Conservation (phyloP, 2,797 vertebrate genomes). For the Phaenicophaeus curvirostris region DNA sequence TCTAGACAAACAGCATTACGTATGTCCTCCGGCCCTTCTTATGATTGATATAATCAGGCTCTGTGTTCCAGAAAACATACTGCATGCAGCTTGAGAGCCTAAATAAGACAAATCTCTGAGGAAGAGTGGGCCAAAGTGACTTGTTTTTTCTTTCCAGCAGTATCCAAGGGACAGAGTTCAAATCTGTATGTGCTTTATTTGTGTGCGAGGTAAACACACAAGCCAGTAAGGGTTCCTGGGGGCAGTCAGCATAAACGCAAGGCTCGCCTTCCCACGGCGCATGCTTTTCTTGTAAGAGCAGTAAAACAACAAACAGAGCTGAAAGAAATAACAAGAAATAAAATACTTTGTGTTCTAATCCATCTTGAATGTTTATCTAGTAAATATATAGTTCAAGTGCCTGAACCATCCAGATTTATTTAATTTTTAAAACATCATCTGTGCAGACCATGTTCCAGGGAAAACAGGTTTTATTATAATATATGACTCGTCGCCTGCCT, state of each 20-base stretch:
- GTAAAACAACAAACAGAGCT: slow-evolving; percentile 54
- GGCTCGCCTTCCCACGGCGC: slow-evolving; percentile 53
- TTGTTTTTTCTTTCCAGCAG: neutral
- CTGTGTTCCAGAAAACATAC: neutral
- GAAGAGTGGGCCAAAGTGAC: neutral
- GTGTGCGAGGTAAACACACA: slow-evolving; percentile 18
- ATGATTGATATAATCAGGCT: neutral
- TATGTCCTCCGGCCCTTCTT: neutral
- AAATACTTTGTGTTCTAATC: slow-evolving; percentile 57
- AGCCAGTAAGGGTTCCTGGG: slow-evolving; percentile 56
- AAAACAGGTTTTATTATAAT: neutral
- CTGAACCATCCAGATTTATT: slow-evolving; percentile 29
- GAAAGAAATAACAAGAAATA: slow-evolving; percentile 52
- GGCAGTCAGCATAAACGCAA: slow-evolving; percentile 60
- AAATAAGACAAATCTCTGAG: neutral
- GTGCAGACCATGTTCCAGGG: neutral
- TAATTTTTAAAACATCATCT: neutral
- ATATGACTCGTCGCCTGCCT: neutral
- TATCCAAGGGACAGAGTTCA: slow-evolving; percentile 58
- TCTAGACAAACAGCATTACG: neutral
- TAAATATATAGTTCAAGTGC: slow-evolving; percentile 48
- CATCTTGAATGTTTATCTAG: slow-evolving; percentile 35
- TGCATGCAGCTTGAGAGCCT: neutral
- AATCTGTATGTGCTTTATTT: slow-evolving; percentile 60
- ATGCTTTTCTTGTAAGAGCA: slow-evolving; percentile 15